These are phyloP conservation scores for Cyprinella venusta DNA, from an alignment of 2,797 vertebrate genomes.

Conservation along the genomic window DNA sequence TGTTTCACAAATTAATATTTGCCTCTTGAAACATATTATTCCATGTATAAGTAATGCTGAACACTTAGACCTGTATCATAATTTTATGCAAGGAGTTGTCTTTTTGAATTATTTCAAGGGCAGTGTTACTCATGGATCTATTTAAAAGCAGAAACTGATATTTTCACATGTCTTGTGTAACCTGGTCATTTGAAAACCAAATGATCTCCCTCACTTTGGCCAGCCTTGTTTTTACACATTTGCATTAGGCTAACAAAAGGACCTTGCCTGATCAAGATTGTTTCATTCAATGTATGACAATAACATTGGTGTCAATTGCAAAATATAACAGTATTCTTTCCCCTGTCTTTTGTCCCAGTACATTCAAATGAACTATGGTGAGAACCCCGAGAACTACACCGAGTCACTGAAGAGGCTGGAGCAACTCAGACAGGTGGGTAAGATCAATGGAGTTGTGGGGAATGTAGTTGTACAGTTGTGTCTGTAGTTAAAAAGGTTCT, in stretches of 20 bases:
- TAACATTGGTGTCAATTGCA: background rate
- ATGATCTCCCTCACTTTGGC: background rate
- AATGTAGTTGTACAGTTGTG: background rate
- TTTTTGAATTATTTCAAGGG: background rate
- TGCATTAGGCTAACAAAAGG: background rate
- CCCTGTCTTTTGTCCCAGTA: slow-evolving; percentile 69
- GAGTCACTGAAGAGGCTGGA: slow-evolving; percentile 87
- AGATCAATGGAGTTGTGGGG: slow-evolving; percentile 32
- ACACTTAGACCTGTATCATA: too few species aligned
- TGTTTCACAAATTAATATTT: background rate
- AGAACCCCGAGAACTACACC: slow-evolving; percentile 84
- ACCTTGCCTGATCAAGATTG: background rate
- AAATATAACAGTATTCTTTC: background rate
- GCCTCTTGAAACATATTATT: background rate
- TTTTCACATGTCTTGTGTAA: background rate
- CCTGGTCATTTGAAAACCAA: slow-evolving; percentile 21
- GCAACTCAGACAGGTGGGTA: slow-evolving; percentile 79
- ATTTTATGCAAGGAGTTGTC: background rate
- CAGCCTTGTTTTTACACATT: background rate
- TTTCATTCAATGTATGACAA: background rate
- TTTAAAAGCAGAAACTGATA: background rate
- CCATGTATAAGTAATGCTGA: background rate
- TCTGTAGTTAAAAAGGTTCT: background rate
- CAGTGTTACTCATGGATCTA: background rate
- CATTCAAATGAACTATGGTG: slow-evolving; percentile 84